phyloP scores from a whole-genome alignment of 1,140 invertebrate species.

The Campodea augens region DNA sequence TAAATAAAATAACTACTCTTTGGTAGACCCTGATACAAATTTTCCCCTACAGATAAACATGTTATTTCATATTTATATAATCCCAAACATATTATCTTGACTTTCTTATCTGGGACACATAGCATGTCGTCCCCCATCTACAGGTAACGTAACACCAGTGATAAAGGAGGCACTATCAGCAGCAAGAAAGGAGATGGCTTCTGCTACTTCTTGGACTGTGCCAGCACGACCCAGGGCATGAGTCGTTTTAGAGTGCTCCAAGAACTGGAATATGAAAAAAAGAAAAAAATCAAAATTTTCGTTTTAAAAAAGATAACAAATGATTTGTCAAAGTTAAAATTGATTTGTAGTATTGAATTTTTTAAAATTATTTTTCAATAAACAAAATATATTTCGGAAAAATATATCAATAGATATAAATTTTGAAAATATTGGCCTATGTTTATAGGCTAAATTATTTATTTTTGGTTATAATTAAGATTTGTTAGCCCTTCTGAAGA shows the following conservation, averaged over 20 bases:
- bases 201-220: slow-evolving; percentile 28
- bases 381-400: not conserved
- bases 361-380: not conserved
- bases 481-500: no score
- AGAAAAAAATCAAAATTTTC: not conserved
- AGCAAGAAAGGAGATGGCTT: slow-evolving; percentile 29
- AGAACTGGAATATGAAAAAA: slow-evolving; percentile 21
- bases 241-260: slow-evolving; percentile 29
- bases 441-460: no score
- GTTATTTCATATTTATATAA: no score
- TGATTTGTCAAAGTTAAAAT: not conserved
- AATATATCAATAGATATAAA: no score
- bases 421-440: no score
- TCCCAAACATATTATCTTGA: no score
- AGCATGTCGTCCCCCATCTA: slow-evolving; percentile 23
- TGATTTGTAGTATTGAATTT: not conserved
- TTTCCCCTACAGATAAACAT: no score
- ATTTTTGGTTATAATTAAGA: no score
- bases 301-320: not conserved
- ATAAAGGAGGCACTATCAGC: slow-evolving; percentile 29
- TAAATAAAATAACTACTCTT: no score
- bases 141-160: slow-evolving; percentile 27
- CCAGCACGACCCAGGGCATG: slow-evolving; percentile 31
- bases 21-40: no score
- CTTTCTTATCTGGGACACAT: slow-evolving; percentile 22